Conservation (phyloP, 2,797 vertebrate genomes). For the Eutrigla gurnardus region DNA sequence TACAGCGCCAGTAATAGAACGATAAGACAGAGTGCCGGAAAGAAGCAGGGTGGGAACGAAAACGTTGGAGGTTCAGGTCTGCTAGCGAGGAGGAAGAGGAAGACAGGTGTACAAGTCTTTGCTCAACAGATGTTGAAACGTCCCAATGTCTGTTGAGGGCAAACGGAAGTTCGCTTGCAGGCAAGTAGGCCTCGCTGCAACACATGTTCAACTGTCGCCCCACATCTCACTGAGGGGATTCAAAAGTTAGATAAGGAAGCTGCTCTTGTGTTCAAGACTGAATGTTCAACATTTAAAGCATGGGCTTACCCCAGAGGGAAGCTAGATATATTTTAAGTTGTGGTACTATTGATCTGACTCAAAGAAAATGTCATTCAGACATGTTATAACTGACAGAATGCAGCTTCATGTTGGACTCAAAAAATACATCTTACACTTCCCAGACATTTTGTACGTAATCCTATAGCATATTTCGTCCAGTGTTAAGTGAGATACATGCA, state of each 20-base stretch:
- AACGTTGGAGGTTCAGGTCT: slow-evolving; percentile 53
- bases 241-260: slow-evolving; percentile 53
- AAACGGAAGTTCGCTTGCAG: slow-evolving; percentile 78
- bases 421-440: slow-evolving; percentile 14
- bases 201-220: slow-evolving; percentile 73
- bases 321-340: slow-evolving; percentile 11
- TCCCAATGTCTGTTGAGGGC: slow-evolving; percentile 75
- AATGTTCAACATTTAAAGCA: slow-evolving; percentile 6
- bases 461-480: slow-evolving; percentile 57
- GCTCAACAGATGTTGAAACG: slow-evolving; percentile 83
- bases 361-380: neutral
- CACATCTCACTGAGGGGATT: slow-evolving; percentile 36
- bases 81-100: slow-evolving; percentile 80
- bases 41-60: slow-evolving; percentile 52
- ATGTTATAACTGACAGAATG: neutral
- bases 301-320: slow-evolving; percentile 2
- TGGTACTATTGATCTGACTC: slow-evolving; percentile 26
- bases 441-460: slow-evolving; percentile 55
- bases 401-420: slow-evolving; percentile 26
- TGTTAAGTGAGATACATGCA: slow-evolving; percentile 53
- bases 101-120: slow-evolving; percentile 81
- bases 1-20: slow-evolving; percentile 24
- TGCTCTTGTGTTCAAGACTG: slow-evolving; percentile 26
- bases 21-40: slow-evolving; percentile 51
- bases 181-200: slow-evolving; percentile 61